Percentiles rank a stretch among this genome's conserved stretches.
Conservation (phyloP, 2,888 invertebrate species). For the Ernsta delagoae region DNA sequence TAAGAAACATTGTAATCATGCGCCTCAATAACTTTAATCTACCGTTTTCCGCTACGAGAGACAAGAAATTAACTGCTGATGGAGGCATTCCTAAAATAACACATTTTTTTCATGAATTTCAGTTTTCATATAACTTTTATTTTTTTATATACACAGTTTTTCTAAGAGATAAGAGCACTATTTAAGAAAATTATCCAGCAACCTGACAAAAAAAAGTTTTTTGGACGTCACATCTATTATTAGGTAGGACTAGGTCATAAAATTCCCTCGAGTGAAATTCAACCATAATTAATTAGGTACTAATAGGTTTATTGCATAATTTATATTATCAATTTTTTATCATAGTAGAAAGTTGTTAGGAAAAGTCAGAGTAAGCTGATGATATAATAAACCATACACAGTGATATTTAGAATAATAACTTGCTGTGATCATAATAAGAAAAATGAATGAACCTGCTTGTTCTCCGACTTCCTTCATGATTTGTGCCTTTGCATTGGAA, state of each 20-base stretch:
- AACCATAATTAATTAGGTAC: too few species aligned
- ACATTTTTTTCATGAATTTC: slow-evolving; percentile 9
- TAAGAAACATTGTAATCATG: slow-evolving; percentile 63
- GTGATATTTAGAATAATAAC: too few species aligned
- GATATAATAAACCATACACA: not conserved
- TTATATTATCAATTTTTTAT: too few species aligned
- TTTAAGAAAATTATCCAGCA: too few species aligned
- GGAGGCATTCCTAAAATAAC: slow-evolving; percentile 59
- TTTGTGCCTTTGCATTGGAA: slow-evolving; percentile 56
- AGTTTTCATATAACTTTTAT: not conserved
- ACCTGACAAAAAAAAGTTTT: too few species aligned
- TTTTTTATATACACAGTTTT: too few species aligned
- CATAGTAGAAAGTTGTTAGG: too few species aligned
- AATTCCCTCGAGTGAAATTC: too few species aligned
- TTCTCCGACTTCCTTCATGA: slow-evolving; percentile 56
- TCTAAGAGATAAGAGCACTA: not conserved
- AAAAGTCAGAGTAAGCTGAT: too few species aligned
- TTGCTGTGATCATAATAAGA: not conserved
- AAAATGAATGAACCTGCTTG: slow-evolving; percentile 52
- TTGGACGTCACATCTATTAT: too few species aligned
- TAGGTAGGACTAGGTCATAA: too few species aligned
- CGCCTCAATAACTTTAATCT: slow-evolving; percentile 62
- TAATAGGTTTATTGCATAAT: too few species aligned
- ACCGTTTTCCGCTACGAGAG: slow-evolving; percentile 69
- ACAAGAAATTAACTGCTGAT: slow-evolving; percentile 63